Percentiles rank a stretch among this genome's conserved stretches.
Evolutionary conservation across 1,140 invertebrate genomes (phyloP).

Genomic region (Camponotus pennsylvanicus): DNA sequence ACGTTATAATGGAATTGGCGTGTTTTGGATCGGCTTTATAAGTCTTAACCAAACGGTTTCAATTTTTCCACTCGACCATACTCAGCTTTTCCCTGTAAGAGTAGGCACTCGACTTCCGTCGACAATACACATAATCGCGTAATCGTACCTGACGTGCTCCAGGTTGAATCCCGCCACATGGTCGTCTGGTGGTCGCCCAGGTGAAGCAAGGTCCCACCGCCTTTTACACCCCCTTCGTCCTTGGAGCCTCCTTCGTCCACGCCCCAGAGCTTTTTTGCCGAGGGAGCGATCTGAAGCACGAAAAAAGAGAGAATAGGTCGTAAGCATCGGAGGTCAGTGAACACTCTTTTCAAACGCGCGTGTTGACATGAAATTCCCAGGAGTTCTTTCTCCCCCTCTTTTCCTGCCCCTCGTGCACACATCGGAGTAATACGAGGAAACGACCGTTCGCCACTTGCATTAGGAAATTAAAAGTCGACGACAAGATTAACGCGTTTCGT

Average conservation of each 20-base stretch:
- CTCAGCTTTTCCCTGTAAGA: neutral
- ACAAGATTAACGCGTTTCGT: conserved; percentile 15
- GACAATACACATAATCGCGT: too few species aligned
- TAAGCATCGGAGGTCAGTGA: conserved; percentile 64
- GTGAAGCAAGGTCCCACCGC: conserved; percentile 89
- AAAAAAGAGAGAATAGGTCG: conserved; percentile 67
- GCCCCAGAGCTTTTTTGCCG: conserved; percentile 95
- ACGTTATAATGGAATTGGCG: neutral
- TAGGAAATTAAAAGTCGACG: conserved; percentile 35
- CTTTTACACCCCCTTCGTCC: conserved; percentile 87
- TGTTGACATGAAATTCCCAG: conserved; percentile 58
- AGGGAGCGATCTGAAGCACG: conserved; percentile 92
- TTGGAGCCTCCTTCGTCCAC: conserved; percentile 92
- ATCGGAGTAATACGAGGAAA: conserved; percentile 1
- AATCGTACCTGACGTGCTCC: conserved; percentile 92
- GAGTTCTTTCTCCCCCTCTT: conserved; percentile 5
- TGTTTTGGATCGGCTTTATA: neutral
- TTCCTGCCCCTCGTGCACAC: neutral
- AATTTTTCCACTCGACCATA: conserved; percentile 8
- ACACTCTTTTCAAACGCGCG: conserved; percentile 46
- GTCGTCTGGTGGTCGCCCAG: conserved; percentile 91
- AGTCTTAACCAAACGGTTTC: conserved; percentile 9
- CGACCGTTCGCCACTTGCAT: neutral
- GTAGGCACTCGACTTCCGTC: neutral
- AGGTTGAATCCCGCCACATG: conserved; percentile 94